Percentiles rank a stretch among this genome's conserved stretches.
phyloP scores from a whole-genome alignment of 2,113 vertebrate species.

The Mesitornis unicolor region DNA sequence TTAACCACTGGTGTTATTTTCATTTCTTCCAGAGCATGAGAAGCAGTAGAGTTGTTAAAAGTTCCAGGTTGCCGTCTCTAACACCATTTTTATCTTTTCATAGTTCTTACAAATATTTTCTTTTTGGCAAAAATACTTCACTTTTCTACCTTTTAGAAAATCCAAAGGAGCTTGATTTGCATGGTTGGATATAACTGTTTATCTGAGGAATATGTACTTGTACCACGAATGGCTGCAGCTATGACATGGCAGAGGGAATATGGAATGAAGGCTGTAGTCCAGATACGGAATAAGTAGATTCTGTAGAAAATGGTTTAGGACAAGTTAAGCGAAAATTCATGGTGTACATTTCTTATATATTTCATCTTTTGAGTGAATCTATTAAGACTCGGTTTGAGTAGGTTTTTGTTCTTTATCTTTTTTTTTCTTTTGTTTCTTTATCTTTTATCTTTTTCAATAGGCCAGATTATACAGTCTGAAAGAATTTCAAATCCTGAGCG shows the following conservation, averaged over 20 bases:
- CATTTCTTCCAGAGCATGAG: neutral
- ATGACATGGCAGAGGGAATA: neutral
- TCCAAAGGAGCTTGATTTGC: neutral
- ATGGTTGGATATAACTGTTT: neutral
- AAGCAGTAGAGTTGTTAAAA: neutral
- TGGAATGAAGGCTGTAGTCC: neutral
- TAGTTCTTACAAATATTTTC: neutral
- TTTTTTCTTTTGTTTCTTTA: too few relatives aligned
- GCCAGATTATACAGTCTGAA: neutral
- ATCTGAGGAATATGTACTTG: neutral
- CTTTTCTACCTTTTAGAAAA: neutral
- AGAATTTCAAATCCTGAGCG: neutral
- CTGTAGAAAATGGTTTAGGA: neutral
- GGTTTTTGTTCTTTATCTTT: neutral
- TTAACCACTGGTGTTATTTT: neutral
- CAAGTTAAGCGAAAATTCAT: neutral
- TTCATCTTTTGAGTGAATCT: neutral
- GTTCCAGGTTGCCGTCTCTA: neutral
- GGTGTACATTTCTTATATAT: rapidly evolving
- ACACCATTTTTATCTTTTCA: neutral
- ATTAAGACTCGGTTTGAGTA: neutral
- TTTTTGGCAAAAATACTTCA: neutral
- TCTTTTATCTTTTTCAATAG: neutral
- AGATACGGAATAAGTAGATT: neutral
- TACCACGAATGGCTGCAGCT: neutral